Evolutionary conservation across 2,888 invertebrate genomes (phyloP).

Genomic region (Osmoderma eremita): DNA sequence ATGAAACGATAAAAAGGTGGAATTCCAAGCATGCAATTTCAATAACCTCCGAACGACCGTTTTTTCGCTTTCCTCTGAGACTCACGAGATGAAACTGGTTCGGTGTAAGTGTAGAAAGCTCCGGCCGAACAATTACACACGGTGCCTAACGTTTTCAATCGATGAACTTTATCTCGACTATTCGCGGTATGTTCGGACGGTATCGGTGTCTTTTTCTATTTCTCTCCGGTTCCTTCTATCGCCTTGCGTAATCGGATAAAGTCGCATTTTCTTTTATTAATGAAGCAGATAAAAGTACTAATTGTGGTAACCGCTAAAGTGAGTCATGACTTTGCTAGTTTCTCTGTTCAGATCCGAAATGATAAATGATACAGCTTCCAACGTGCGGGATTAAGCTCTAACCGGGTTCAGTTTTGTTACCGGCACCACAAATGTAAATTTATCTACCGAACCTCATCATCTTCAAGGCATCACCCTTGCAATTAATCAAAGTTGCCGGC

Average conservation of each 20-base stretch:
- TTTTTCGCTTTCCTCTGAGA: slow-evolving; percentile 16
- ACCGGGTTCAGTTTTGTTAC: slow-evolving; percentile 43
- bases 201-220: slow-evolving; percentile 16
- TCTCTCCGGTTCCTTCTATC: slow-evolving; percentile 20
- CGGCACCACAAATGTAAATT: slow-evolving; percentile 30
- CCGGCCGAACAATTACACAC: slow-evolving; percentile 28
- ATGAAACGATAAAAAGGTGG: slow-evolving; percentile 18
- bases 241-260: slow-evolving; percentile 27
- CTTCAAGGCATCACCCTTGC: slow-evolving; percentile 12
- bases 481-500: slow-evolving; percentile 28
- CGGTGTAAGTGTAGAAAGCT: slow-evolving; percentile 21
- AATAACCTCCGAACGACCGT: slow-evolving; percentile 16
- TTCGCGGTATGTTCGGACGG: slow-evolving; percentile 31
- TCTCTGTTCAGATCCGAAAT: slow-evolving; percentile 46
- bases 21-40: slow-evolving; percentile 25
- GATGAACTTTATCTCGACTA: slow-evolving; percentile 32
- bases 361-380: slow-evolving; percentile 55
- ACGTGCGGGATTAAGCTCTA: slow-evolving; percentile 45
- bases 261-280: slow-evolving; percentile 41
- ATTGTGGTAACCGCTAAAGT: slow-evolving; percentile 51
- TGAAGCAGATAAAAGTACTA: slow-evolving; percentile 46
- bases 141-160: slow-evolving; percentile 19
- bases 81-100: slow-evolving; percentile 14
- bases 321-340: slow-evolving; percentile 55
- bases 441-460: slow-evolving; percentile 16